These are phyloP conservation scores for Podabrus alpinus DNA, from an alignment of 2,888 invertebrate genomes.

Conservation along the genomic window DNA sequence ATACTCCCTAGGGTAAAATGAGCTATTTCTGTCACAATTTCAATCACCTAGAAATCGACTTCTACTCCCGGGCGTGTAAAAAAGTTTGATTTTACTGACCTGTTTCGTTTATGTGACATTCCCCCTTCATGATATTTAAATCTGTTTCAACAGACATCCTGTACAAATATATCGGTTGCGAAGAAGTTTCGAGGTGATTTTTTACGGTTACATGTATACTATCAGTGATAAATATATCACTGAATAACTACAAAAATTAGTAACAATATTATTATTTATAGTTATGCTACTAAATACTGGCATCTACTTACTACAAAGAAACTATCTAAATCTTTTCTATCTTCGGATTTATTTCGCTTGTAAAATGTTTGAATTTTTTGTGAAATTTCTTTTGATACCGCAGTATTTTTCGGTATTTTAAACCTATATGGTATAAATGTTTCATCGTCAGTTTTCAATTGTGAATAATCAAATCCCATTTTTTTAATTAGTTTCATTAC, in stretches of 20 bases:
- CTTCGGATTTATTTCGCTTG: conserved; percentile 47
- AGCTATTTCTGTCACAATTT: too few species aligned
- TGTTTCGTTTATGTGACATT: conserved; percentile 34
- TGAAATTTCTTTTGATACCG: conserved; percentile 28
- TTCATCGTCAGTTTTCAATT: conserved; percentile 42
- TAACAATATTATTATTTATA: not conserved
- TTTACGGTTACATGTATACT: conserved; percentile 37
- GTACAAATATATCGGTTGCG: conserved; percentile 44
- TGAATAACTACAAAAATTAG: conserved; percentile 42
- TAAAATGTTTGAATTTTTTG: conserved; percentile 53
- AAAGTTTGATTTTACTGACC: too few species aligned
- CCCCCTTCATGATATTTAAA: conserved; percentile 35
- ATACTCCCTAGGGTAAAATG: too few species aligned
- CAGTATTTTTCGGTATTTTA: conserved; percentile 37
- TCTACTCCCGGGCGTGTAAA: too few species aligned
- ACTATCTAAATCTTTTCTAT: conserved; percentile 47
- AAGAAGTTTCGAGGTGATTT: conserved; percentile 37
- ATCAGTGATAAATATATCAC: conserved; percentile 44
- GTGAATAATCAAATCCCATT: not conserved
- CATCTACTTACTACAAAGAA: not conserved
- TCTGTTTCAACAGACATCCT: conserved; percentile 40
- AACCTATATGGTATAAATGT: conserved; percentile 48
- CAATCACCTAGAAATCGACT: too few species aligned
- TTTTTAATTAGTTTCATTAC: conserved; percentile 30
- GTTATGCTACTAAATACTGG: not conserved